Conservation (phyloP, 2,888 invertebrate genomes). For the Drosophila tanythrix region DNA sequence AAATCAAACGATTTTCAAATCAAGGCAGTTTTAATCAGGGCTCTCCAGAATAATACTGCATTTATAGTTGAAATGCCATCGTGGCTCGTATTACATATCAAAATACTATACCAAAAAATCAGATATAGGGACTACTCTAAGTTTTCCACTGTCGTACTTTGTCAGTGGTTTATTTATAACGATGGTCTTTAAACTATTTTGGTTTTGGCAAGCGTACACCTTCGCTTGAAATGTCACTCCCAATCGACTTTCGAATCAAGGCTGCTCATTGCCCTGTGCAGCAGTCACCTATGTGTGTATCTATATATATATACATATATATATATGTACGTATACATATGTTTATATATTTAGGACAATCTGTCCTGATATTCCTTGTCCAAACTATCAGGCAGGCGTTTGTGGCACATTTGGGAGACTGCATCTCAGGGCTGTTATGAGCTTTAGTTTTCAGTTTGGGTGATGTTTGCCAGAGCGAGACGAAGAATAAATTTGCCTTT, state of each 20-base stretch:
- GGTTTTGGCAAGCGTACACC: conserved; percentile 1
- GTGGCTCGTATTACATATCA: not conserved
- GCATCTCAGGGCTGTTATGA: conserved; percentile 26
- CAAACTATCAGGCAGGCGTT: conserved; percentile 27
- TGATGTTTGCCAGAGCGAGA: conserved; percentile 29
- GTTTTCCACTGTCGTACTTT: not conserved
- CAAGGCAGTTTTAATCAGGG: too few relatives aligned
- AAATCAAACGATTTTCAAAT: too few relatives aligned
- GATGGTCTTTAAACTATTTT: conserved; percentile 1
- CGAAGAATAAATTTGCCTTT: conserved; percentile 70
- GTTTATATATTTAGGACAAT: conserved; percentile 11
- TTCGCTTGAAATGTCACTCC: conserved; percentile 2
- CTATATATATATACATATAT: not conserved
- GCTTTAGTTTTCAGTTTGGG: conserved; percentile 6
- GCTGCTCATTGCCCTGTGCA: conserved; percentile 37
- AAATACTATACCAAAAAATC: not conserved
- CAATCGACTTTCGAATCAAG: conserved; percentile 28
- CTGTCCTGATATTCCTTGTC: conserved; percentile 15
- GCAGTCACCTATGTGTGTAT: conserved; percentile 17
- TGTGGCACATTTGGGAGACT: conserved; percentile 46
- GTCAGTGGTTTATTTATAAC: not conserved
- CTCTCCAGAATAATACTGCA: too few relatives aligned
- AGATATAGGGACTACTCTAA: rapidly evolving
- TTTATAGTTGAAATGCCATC: too few relatives aligned
- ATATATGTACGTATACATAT: not conserved